Percentiles rank a stretch among this genome's conserved stretches.
Evolutionary conservation across 2,888 invertebrate species (phyloP).

Genomic region (Papilio demoleus): DNA sequence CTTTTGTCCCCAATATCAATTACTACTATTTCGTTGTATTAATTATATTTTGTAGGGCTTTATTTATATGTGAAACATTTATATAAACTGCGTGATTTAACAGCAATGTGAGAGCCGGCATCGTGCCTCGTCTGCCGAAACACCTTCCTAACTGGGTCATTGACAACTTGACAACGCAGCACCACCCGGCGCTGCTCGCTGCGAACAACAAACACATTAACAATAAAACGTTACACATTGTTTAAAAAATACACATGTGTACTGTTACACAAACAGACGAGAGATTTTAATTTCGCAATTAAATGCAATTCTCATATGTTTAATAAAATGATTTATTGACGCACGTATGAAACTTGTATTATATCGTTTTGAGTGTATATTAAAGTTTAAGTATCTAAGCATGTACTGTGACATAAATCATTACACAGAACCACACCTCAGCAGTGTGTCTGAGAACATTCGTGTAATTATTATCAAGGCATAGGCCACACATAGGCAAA

Average conservation of each 20-base stretch:
- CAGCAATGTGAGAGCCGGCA: conserved; percentile 35
- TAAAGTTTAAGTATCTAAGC: background rate
- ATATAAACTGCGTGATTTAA: background rate
- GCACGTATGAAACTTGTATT: too few species aligned
- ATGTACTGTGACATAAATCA: background rate
- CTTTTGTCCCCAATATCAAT: background rate
- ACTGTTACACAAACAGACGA: conserved; percentile 8
- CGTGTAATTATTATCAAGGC: background rate
- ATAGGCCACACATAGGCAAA: background rate
- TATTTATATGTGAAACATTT: background rate
- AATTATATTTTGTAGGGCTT: background rate
- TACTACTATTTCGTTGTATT: background rate
- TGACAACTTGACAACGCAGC: conserved; percentile 44
- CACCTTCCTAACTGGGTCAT: conserved; percentile 52
- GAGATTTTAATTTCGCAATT: background rate
- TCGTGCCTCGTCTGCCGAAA: conserved; percentile 46
- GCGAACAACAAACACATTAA: background rate
- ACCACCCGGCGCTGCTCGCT: conserved; percentile 39
- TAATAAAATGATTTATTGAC: background rate
- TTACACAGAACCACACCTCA: background rate
- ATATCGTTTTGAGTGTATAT: background rate
- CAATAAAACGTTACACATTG: conserved; percentile 16
- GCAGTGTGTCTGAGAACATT: background rate
- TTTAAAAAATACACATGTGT: background rate
- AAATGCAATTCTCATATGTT: background rate